Base-by-base conservation (phyloP, 1,140 invertebrate species). In the Probaryconus sp. region DNA sequence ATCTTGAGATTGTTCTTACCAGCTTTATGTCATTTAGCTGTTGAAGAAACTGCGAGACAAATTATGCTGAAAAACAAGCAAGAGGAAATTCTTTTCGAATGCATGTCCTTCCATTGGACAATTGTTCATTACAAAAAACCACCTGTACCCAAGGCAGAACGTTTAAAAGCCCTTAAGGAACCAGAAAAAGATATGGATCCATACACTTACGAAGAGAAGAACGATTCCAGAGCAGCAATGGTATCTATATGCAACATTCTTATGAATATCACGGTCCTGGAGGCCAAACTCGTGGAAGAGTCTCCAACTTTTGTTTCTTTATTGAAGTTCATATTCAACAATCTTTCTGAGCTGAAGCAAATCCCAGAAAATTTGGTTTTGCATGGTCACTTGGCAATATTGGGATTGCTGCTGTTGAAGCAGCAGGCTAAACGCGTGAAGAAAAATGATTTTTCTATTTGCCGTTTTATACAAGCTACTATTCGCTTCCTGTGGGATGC, bases 401-500 rank as follows among this genome's bases (percentile, higher is more conserved):
- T 97, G 1, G 96, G 96, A 10, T 84, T 97, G 0, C 85, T 97
- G 7, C 85, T 97, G 9, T 88, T 97, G 0, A 95, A 96, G 79
- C 94, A 97, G 79, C 94, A 95, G 77, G 91, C 93, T 0, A 92
- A 91, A 74, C 92, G 92, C 79, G 91, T 94, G 0, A 95, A 94
- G 79, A 95, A 95, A 80, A 95, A 94, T 81, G 93, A 95, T 83
- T 95, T 95, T 83, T 94, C 94, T 20, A 94, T 96, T 77, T 94
- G 93, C 78, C 90, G 94, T 42, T 97, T 96, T 74, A 94, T 96
- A 69, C 94, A 95, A 81, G 92, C 93, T 2, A 95, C 94, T 3
- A 95, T 97, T 40, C 89, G 95, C 60, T 97, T 97, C 79, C 84
- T 97, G 0, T 97, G 96, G 96, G 95, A 97, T 88, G 95, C 95